A percentile compares a stretch with the other conserved stretches of the same genome.
phyloP scores from a whole-genome alignment of 2,888 invertebrate species.

The Chrysotoxum bicinctum region DNA sequence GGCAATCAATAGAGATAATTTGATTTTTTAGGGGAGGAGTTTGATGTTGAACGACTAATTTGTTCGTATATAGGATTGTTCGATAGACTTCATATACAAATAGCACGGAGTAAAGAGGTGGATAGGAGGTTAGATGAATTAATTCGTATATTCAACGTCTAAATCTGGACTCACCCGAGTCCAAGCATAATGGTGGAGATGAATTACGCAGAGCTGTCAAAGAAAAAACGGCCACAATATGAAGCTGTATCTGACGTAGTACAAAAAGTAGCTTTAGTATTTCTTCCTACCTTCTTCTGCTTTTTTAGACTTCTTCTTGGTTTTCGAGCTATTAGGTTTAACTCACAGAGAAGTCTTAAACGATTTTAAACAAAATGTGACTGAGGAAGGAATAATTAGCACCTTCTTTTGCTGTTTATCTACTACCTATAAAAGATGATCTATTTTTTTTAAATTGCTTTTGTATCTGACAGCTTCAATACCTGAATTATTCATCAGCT shows the following conservation, averaged over 20 bases:
- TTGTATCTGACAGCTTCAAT: too few species aligned
- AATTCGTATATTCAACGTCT: not conserved
- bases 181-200: not conserved
- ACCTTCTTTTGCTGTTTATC: too few species aligned
- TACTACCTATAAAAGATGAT: too few species aligned
- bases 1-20: not conserved
- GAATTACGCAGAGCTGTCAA: not conserved
- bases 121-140: not conserved
- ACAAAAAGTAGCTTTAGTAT: too few species aligned
- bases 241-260: not conserved
- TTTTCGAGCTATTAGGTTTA: too few species aligned
- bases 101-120: not conserved
- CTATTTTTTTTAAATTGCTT: too few species aligned
- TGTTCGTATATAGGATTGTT: not conserved
- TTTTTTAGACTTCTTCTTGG: too few species aligned
- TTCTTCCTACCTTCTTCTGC: too few species aligned
- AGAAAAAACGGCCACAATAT: not conserved
- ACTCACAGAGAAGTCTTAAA: too few species aligned
- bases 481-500: too few species aligned
- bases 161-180: not conserved
- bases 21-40: constrained; percentile 1
- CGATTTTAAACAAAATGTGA: too few species aligned
- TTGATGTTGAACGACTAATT: not conserved
- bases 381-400: too few species aligned
- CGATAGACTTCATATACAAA: not conserved